phyloP scores from a whole-genome alignment of 1,140 invertebrate genomes.

The Drosophila erecta region DNA sequence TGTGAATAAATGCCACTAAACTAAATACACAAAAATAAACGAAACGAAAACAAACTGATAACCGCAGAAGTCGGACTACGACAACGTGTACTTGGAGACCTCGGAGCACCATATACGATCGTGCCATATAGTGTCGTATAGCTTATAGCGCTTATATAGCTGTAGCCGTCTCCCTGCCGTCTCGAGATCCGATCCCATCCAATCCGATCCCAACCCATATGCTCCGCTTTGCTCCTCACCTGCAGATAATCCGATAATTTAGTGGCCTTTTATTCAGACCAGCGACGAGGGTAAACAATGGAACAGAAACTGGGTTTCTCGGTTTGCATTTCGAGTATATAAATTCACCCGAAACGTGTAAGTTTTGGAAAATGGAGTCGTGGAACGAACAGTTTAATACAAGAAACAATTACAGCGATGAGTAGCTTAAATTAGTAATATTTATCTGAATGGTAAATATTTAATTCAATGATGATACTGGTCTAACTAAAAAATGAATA shows the following conservation, averaged over 20 bases:
- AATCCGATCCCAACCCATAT: too few species aligned
- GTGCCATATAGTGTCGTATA: constrained; percentile 4
- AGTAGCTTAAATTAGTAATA: too few species aligned
- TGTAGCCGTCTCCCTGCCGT: constrained; percentile 6
- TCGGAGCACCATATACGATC: constrained; percentile 45
- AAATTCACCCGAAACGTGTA: not conserved
- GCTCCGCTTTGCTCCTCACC: not conserved
- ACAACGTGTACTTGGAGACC: constrained; percentile 51
- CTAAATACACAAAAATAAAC: constrained; percentile 55
- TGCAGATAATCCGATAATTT: constrained; percentile 37
- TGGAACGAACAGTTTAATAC: not conserved
- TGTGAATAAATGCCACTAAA: constrained; percentile 71
- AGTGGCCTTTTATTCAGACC: constrained; percentile 1
- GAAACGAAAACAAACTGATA: constrained; percentile 77
- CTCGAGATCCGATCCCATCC: constrained; percentile 23
- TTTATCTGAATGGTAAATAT: too few species aligned
- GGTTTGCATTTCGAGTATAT: not conserved
- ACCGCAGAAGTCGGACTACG: constrained; percentile 74
- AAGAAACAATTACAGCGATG: too few species aligned
- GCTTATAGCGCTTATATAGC: constrained; percentile 6
- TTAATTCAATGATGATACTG: too few species aligned
- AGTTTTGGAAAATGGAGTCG: not conserved
- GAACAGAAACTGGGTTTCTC: not conserved
- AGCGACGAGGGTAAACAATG: constrained; percentile 24
- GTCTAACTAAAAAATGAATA: too few species aligned